Percentiles rank a stretch among this genome's conserved stretches.
Conservation (phyloP, 2,888 invertebrate genomes). For the Drosophila incognita region DNA sequence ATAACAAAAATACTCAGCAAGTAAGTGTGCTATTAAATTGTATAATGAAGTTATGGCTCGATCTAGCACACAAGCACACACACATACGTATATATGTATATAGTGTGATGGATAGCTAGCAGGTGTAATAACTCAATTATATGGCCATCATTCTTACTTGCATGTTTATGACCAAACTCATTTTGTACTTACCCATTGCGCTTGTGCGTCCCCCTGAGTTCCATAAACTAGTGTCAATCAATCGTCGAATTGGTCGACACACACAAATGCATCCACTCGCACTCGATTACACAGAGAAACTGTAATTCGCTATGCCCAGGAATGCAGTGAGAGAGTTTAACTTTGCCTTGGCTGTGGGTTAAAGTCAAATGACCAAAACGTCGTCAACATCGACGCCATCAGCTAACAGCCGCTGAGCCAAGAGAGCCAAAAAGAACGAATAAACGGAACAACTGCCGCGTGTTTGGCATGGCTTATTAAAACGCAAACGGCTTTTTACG, state of each 20-base stretch:
- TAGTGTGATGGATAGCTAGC: constrained; percentile 13
- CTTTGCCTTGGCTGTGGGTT: constrained; percentile 13
- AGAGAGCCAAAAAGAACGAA: constrained; percentile 29
- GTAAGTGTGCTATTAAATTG: constrained; percentile 5
- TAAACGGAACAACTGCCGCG: constrained; percentile 63
- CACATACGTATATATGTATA: neutral
- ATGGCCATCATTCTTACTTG: constrained; percentile 7
- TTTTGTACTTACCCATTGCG: constrained; percentile 12
- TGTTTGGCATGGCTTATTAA: constrained; percentile 81
- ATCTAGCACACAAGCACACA: neutral
- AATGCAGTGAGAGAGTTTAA: constrained; percentile 50
- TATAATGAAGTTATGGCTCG: neutral
- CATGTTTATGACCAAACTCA: constrained; percentile 28
- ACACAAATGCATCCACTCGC: constrained; percentile 14
- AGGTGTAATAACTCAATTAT: constrained; percentile 33
- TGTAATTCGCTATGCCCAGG: constrained; percentile 56
- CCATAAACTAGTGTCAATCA: constrained; percentile 62
- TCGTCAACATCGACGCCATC: constrained; percentile 66
- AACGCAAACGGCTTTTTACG: constrained; percentile 80
- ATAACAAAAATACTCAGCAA: neutral
- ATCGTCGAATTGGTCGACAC: constrained; percentile 59
- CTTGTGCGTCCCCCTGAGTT: constrained; percentile 25
- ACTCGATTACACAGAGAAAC: constrained; percentile 34
- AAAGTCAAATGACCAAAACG: constrained; percentile 49
- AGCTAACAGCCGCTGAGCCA: constrained; percentile 51